Conservation (phyloP, 2,888 invertebrate species). For the Cantharis lateralis region DNA sequence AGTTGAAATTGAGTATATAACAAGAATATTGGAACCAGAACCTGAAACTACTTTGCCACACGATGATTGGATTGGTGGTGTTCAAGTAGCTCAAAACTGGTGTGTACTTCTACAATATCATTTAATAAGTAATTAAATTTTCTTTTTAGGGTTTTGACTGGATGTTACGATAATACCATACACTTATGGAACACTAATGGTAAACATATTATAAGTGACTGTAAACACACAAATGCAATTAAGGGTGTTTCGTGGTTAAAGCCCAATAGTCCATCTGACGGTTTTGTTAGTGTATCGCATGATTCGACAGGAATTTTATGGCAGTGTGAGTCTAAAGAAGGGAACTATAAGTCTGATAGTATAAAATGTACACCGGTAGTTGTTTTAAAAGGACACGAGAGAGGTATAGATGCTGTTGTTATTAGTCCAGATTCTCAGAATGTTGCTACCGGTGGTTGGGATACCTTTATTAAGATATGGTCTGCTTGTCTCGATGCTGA, state of each 20-base stretch:
- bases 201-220: conserved; percentile 79
- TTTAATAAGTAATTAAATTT: conserved; percentile 28
- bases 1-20: conserved; percentile 89
- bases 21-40: conserved; percentile 87
- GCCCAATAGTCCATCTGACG: conserved; percentile 60
- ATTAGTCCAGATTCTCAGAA: conserved; percentile 68
- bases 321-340: conserved; percentile 78
- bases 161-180: conserved; percentile 91
- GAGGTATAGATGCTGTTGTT: conserved; percentile 87
- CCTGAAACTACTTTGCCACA: conserved; percentile 92
- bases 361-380: conserved; percentile 71
- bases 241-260: conserved; percentile 89
- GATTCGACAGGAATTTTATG: conserved; percentile 91
- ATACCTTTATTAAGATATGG: conserved; percentile 91
- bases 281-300: conserved; percentile 75
- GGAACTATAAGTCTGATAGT: conserved; percentile 53
- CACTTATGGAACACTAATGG: conserved; percentile 90
- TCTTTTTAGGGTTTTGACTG: conserved; percentile 78
- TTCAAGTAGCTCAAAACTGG: conserved; percentile 74
- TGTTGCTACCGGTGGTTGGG: conserved; percentile 90
- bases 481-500: conserved; percentile 61
- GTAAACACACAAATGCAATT: conserved; percentile 85
- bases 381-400: conserved; percentile 88
- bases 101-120: conserved; percentile 45
- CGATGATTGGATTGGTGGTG: conserved; percentile 97